phyloP scores from a whole-genome alignment of 2,888 invertebrate genomes.

The Orthonevra nobilis region DNA sequence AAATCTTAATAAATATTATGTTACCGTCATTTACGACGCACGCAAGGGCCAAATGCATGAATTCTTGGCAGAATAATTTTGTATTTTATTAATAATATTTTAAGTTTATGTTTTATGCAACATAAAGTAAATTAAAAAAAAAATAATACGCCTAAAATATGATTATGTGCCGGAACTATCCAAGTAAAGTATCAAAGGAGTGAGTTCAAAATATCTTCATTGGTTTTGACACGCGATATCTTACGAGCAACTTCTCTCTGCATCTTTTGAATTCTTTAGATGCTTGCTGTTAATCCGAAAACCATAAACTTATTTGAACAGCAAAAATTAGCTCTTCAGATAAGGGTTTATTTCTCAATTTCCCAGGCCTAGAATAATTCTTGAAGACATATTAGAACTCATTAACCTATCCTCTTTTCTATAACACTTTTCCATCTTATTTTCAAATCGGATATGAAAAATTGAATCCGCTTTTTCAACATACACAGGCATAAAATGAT shows the following conservation, averaged over 20 bases:
- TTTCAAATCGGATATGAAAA: not conserved
- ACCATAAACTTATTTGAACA: too few species aligned
- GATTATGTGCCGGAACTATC: not conserved
- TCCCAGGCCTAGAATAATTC: not conserved
- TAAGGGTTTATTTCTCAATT: too few species aligned
- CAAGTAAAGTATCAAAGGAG: not conserved
- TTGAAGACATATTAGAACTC: not conserved
- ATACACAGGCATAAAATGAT: too few species aligned
- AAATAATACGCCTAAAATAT: not conserved
- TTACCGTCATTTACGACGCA: too few species aligned
- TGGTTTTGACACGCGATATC: not conserved
- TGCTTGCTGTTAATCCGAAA: too few species aligned
- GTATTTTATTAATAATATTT: too few species aligned
- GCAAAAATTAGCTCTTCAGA: too few species aligned
- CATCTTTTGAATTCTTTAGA: not conserved
- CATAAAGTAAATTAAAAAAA: too few species aligned
- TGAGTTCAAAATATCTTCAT: slow-evolving; percentile 1
- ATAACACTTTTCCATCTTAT: not conserved
- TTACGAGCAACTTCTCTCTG: not conserved
- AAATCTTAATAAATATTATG: too few species aligned
- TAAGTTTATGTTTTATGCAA: too few species aligned
- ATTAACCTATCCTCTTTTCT: not conserved
- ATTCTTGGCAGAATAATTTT: not conserved
- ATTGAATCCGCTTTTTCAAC: not conserved
- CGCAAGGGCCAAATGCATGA: slow-evolving; percentile 4